phyloP scores from a whole-genome alignment of 2,113 vertebrate genomes.

The Hiodon alosoides region DNA sequence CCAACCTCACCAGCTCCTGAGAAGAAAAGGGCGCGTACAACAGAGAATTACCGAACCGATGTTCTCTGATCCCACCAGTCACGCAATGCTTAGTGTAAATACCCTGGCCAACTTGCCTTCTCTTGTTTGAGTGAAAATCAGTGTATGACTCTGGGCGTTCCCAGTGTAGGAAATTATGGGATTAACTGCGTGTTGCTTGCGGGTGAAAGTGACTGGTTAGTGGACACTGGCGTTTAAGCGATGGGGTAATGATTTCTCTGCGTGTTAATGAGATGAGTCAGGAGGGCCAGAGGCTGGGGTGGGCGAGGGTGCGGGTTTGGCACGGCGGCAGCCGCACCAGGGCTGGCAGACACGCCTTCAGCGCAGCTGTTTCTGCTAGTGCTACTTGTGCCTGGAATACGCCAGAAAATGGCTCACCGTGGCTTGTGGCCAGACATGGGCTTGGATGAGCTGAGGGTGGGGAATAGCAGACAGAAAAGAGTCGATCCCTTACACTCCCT shows the following conservation, averaged over 20 bases:
- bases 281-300: slow-evolving; percentile 13
- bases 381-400: too few species aligned
- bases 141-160: slow-evolving; percentile 21
- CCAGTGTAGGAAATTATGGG: slow-evolving; percentile 6
- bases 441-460: too few species aligned
- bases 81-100: slow-evolving; percentile 30
- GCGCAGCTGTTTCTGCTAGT: too few species aligned
- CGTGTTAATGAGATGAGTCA: slow-evolving; percentile 31
- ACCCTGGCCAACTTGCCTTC: slow-evolving; percentile 8
- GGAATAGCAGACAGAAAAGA: too few species aligned
- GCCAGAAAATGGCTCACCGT: too few species aligned
- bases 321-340: too few species aligned
- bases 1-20: slow-evolving; percentile 29
- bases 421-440: too few species aligned
- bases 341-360: too few species aligned
- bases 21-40: slow-evolving; percentile 15
- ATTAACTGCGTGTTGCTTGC: slow-evolving; percentile 8
- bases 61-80: slow-evolving; percentile 29
- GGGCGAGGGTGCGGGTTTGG: slow-evolving; percentile 16
- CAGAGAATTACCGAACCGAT: slow-evolving; percentile 21
- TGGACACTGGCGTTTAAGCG: slow-evolving; percentile 19
- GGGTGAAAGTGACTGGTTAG: slow-evolving; percentile 25
- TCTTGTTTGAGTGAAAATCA: slow-evolving; percentile 24
- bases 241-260: slow-evolving; percentile 41
- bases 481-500: too few species aligned